Conservation (phyloP, 2,797 vertebrate genomes). For the Cacajao melanocephalus region DNA sequence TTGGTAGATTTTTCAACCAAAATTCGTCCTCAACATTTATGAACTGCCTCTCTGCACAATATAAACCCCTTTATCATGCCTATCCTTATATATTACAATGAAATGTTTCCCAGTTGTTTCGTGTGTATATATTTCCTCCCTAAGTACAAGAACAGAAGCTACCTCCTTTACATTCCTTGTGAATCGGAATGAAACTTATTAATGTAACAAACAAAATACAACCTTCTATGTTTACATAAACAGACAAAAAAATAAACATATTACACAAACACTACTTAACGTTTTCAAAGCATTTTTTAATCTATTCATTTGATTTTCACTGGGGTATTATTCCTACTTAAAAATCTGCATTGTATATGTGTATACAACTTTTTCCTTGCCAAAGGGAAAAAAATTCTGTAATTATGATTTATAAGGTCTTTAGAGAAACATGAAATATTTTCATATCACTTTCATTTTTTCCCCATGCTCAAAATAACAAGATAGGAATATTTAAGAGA, state of each 20-base stretch:
- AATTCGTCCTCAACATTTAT: not conserved
- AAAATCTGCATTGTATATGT: not conserved
- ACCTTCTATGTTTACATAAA: not conserved
- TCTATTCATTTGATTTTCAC: not conserved
- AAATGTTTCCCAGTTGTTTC: constrained; percentile 10
- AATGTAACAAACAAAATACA: constrained; percentile 11
- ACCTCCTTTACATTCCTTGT: not conserved
- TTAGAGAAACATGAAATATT: constrained; percentile 15
- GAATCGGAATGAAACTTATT: constrained; percentile 41
- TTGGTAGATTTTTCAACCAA: constrained; percentile 45
- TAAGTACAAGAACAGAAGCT: not conserved
- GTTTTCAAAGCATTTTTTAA: constrained; percentile 36
- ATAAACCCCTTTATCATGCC: not conserved
- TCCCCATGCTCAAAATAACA: not conserved
- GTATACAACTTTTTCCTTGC: constrained; percentile 12
- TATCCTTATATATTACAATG: not conserved
- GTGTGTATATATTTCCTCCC: not conserved
- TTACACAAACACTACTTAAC: not conserved
- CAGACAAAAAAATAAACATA: not conserved
- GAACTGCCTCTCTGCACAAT: not conserved
- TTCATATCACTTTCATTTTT: constrained; percentile 37
- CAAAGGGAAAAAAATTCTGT: constrained; percentile 27
- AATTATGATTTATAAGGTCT: not conserved
- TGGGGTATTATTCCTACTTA: not conserved
- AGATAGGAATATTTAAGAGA: not conserved